phyloP scores from a whole-genome alignment of 2,113 vertebrate genomes.

The Ramphastos sulfuratus region DNA sequence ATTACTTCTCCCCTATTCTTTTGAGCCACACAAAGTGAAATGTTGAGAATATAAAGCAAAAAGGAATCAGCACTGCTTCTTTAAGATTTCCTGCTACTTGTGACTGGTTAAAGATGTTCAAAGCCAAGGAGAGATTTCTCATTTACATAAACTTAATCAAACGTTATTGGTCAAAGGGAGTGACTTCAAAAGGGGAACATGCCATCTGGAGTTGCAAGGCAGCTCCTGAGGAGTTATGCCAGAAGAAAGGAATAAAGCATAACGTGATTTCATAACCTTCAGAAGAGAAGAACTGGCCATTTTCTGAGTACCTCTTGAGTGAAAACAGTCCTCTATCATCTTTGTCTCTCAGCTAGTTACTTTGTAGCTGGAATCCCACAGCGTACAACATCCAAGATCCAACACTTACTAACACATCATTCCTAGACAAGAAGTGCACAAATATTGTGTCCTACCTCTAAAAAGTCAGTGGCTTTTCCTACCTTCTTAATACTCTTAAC shows the following conservation, averaged over 20 bases:
- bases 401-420: not conserved
- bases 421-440: not conserved
- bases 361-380: not conserved
- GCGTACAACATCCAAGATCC: not conserved
- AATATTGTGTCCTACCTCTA: not conserved
- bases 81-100: not conserved
- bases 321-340: not conserved
- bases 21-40: not conserved
- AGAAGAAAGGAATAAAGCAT: conserved; percentile 7
- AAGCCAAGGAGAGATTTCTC: conserved; percentile 5
- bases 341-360: not conserved
- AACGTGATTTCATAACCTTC: not conserved
- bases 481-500: not conserved
- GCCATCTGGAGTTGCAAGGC: not conserved
- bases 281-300: not conserved
- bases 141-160: conserved; percentile 40
- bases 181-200: conserved; percentile 1
- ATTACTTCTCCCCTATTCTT: not conserved
- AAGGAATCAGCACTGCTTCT: not conserved
- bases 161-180: conserved; percentile 25
- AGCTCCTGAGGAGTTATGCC: not conserved
- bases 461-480: not conserved
- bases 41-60: not conserved
- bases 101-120: not conserved
- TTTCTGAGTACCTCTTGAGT: not conserved